These are phyloP conservation scores for Hippoglossus stenolepis DNA, from an alignment of 2,113 vertebrate species.

Conservation along the genomic window DNA sequence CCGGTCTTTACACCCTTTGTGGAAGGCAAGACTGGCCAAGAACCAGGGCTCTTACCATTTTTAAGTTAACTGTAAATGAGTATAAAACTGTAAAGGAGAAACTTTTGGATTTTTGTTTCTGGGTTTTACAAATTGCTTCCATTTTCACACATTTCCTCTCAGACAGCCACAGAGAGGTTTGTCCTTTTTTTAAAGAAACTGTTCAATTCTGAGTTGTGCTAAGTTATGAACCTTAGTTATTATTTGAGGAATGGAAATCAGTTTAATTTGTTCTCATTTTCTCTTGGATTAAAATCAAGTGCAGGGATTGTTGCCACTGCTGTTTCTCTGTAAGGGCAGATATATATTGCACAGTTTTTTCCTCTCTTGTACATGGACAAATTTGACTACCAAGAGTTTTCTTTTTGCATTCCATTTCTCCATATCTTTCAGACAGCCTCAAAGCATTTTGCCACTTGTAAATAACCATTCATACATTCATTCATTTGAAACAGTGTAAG, in stretches of 20 bases:
- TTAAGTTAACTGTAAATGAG: slow-evolving; percentile 86
- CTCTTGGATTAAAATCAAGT: slow-evolving; percentile 85
- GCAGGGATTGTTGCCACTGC: slow-evolving; percentile 92
- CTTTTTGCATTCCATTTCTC: slow-evolving; percentile 52
- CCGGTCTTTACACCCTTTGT: slow-evolving; percentile 72
- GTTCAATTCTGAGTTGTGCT: slow-evolving; percentile 49
- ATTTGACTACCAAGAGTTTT: slow-evolving; percentile 76
- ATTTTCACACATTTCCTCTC: slow-evolving; percentile 65
- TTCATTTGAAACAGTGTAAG: slow-evolving; percentile 76
- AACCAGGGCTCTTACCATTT: slow-evolving; percentile 81
- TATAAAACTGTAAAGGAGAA: slow-evolving; percentile 79
- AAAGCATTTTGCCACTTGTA: slow-evolving; percentile 74
- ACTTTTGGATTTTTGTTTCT: slow-evolving; percentile 74
- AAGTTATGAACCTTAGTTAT: slow-evolving; percentile 64
- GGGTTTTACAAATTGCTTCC: slow-evolving; percentile 78
- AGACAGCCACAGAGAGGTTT: slow-evolving; percentile 50
- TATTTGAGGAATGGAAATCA: slow-evolving; percentile 68
- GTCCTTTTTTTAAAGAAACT: slow-evolving; percentile 44
- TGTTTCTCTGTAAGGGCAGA: slow-evolving; percentile 86
- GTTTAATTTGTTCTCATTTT: slow-evolving; percentile 65
- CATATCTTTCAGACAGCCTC: slow-evolving; percentile 71
- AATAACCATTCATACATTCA: slow-evolving; percentile 57
- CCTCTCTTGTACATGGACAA: slow-evolving; percentile 78
- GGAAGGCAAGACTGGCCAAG: slow-evolving; percentile 83
- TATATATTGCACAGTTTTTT: slow-evolving; percentile 91